Conservation (phyloP, 1,140 invertebrate species). For the Nymphalis io region DNA sequence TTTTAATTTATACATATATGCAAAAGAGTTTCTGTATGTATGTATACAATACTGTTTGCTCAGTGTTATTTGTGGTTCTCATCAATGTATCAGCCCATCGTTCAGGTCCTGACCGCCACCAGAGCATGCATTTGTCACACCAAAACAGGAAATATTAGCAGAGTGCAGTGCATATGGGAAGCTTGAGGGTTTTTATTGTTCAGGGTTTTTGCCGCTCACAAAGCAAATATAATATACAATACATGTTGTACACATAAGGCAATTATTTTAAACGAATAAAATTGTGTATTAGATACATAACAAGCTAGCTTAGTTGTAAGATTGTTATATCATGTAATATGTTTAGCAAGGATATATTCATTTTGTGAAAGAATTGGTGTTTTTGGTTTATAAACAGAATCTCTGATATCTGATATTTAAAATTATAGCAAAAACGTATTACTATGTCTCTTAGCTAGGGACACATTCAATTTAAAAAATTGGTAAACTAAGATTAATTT, state of each 20-base stretch:
- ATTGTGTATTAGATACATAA: background rate
- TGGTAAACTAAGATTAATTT: too few species aligned
- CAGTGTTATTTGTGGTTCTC: constrained; percentile 29
- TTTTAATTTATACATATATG: background rate
- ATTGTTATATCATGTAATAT: too few species aligned
- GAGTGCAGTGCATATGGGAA: constrained; percentile 48
- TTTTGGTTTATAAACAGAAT: too few species aligned
- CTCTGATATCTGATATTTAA: too few species aligned
- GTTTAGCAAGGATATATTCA: too few species aligned
- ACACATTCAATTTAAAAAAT: too few species aligned
- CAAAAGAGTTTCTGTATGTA: constrained; percentile 32
- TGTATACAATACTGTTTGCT: constrained; percentile 37
- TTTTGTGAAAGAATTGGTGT: too few species aligned
- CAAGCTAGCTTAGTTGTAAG: background rate
- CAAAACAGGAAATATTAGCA: constrained; percentile 65
- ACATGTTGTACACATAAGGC: background rate
- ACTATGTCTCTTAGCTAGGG: too few species aligned
- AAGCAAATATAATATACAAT: constrained; percentile 17
- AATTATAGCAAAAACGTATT: too few species aligned
- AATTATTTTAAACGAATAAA: background rate
- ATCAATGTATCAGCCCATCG: constrained; percentile 73
- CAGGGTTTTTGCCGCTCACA: constrained; percentile 15
- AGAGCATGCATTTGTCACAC: constrained; percentile 72
- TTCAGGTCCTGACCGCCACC: constrained; percentile 72
- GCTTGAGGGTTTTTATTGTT: constrained; percentile 10